These are phyloP conservation scores for Falcaria lacertinaria DNA, from an alignment of 2,888 invertebrate species.

Conservation along the genomic window DNA sequence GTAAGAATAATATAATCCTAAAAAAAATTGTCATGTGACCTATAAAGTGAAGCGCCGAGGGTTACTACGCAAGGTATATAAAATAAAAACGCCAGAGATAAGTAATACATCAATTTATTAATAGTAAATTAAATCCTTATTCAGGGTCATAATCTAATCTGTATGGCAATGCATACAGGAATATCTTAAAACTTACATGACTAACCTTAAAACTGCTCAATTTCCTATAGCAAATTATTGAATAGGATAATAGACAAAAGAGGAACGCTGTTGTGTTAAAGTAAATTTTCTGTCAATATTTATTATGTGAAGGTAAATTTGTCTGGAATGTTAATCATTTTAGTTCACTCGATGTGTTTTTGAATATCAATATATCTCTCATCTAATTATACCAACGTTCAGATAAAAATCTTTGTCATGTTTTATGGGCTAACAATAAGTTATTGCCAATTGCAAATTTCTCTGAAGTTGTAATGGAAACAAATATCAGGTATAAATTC, in stretches of 20 bases:
- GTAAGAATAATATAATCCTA: too few species aligned
- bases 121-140: conserved; percentile 43
- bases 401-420: neutral
- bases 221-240: conserved; percentile 10
- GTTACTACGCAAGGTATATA: neutral
- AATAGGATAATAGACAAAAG: neutral
- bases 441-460: neutral
- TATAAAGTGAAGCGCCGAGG: too few species aligned
- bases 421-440: neutral
- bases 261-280: neutral
- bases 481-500: neutral
- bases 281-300: neutral
- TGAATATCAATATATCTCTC: neutral
- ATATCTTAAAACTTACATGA: conserved; percentile 43
- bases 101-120: conserved; percentile 48
- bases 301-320: neutral
- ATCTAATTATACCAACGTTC: neutral
- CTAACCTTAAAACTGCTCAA: conserved; percentile 29
- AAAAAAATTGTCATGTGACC: too few species aligned
- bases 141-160: conserved; percentile 40
- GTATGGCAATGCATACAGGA: conserved; percentile 44
- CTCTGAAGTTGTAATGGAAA: neutral
- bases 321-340: conserved; percentile 2
- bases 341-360: neutral
- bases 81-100: conserved; percentile 13